Evolutionary conservation across 2,797 vertebrate species (phyloP).

Genomic region (Tokudaia tokunoshimensis): DNA sequence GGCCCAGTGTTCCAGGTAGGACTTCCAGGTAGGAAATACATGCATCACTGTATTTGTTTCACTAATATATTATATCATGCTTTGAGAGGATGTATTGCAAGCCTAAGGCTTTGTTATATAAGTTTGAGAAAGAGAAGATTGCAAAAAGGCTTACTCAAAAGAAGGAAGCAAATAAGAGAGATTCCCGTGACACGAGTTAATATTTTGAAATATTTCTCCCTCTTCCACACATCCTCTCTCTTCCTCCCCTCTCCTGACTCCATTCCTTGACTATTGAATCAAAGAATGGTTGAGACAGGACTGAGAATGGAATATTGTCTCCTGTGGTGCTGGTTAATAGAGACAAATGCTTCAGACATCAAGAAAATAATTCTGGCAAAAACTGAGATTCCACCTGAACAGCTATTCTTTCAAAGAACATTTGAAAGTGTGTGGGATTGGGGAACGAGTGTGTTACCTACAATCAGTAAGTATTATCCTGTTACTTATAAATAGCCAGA

Average conservation of each 20-base stretch:
- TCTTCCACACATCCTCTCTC: not conserved
- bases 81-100: not conserved
- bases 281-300: not conserved
- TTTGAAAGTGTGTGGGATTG: not conserved
- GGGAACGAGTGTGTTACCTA: not conserved
- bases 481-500: not conserved
- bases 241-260: not conserved
- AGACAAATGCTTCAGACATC: not conserved
- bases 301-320: not conserved
- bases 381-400: not conserved
- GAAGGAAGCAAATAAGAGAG: conserved; percentile 13
- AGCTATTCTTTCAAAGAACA: not conserved
- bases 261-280: not conserved
- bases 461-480: not conserved
- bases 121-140: conserved; percentile 31
- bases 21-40: not conserved
- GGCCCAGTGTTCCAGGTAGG: not conserved
- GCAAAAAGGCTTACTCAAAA: not conserved
- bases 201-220: conserved; percentile 7
- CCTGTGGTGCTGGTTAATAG: not conserved
- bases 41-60: not conserved
- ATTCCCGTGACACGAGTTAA: not conserved
- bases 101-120: not conserved
- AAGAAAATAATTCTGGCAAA: not conserved
- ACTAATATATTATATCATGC: not conserved